Conservation (phyloP, 2,888 invertebrate species). For the Spatulosminthurus flaviceps region DNA sequence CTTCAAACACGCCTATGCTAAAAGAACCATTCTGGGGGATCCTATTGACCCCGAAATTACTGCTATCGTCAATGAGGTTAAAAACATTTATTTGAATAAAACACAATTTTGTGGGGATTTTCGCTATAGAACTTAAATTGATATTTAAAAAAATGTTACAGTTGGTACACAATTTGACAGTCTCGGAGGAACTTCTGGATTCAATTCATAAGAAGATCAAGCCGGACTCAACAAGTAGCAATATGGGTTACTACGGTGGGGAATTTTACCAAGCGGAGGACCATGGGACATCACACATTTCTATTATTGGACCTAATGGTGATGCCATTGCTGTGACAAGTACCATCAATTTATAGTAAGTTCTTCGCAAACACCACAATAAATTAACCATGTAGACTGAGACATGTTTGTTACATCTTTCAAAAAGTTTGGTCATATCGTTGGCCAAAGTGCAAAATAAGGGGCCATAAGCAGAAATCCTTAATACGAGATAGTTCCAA, state of each 20-base stretch:
- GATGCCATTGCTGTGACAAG: slow-evolving; percentile 93
- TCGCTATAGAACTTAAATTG: too few relatives aligned
- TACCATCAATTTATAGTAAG: slow-evolving; percentile 85
- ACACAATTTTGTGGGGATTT: too few relatives aligned
- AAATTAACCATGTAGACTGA: neutral
- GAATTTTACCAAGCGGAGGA: slow-evolving; percentile 72
- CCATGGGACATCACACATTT: slow-evolving; percentile 89
- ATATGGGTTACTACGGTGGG: slow-evolving; percentile 79
- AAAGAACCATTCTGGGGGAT: slow-evolving; percentile 81
- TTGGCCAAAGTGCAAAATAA: too few relatives aligned
- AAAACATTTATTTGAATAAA: too few relatives aligned
- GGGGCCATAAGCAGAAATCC: too few relatives aligned
- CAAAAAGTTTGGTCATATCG: too few relatives aligned
- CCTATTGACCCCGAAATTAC: slow-evolving; percentile 66
- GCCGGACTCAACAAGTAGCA: slow-evolving; percentile 74
- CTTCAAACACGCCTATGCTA: slow-evolving; percentile 91
- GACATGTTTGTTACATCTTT: too few relatives aligned
- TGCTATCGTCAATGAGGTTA: neutral
- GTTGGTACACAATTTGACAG: slow-evolving; percentile 74
- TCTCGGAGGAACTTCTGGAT: slow-evolving; percentile 60
- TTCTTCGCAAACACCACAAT: neutral
- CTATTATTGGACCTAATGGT: slow-evolving; percentile 82
- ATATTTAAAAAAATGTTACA: slow-evolving; percentile 64
- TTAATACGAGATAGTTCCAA: too few relatives aligned
- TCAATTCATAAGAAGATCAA: slow-evolving; percentile 72